Conservation (phyloP, 1,140 invertebrate species). For the Aphaenogaster rudis region DNA sequence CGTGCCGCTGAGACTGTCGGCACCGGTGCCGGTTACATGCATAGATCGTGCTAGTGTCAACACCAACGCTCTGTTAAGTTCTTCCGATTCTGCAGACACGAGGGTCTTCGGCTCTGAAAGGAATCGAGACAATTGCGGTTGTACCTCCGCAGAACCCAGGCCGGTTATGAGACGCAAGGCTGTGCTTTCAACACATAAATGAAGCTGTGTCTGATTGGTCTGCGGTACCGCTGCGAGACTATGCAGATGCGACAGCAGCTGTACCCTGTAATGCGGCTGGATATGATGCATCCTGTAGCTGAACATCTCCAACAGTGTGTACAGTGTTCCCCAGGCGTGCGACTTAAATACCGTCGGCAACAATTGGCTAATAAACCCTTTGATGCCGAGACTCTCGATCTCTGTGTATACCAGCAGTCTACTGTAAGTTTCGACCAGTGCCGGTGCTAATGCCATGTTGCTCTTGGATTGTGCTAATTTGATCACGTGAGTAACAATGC, state of each 20-base stretch:
- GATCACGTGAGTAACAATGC: constrained; percentile 95
- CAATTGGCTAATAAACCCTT: constrained; percentile 97
- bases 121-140: constrained; percentile 95
- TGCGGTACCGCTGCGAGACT: constrained; percentile 95
- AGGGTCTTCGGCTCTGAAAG: constrained; percentile 95
- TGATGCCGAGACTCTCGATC: constrained; percentile 98
- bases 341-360: constrained; percentile 96
- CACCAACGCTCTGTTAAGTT: constrained; percentile 96
- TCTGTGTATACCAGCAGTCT: constrained; percentile 97
- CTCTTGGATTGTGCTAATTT: constrained; percentile 95
- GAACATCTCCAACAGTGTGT: constrained; percentile 98
- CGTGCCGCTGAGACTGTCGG: constrained; percentile 90
- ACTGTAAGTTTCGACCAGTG: constrained; percentile 98
- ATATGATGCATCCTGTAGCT: constrained; percentile 98
- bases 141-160: constrained; percentile 96
- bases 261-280: constrained; percentile 97
- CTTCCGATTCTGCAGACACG: constrained; percentile 97
- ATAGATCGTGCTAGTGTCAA: constrained; percentile 97
- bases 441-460: constrained; percentile 94
- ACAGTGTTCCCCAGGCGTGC: constrained; percentile 97
- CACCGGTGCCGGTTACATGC: constrained; percentile 92
- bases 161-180: constrained; percentile 96
- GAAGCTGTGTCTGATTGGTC: constrained; percentile 97
- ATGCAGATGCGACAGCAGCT: constrained; percentile 95
- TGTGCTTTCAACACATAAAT: constrained; percentile 98